Base-by-base conservation (phyloP, 2,888 invertebrate species). In the Heterodera filipjevi region DNA sequence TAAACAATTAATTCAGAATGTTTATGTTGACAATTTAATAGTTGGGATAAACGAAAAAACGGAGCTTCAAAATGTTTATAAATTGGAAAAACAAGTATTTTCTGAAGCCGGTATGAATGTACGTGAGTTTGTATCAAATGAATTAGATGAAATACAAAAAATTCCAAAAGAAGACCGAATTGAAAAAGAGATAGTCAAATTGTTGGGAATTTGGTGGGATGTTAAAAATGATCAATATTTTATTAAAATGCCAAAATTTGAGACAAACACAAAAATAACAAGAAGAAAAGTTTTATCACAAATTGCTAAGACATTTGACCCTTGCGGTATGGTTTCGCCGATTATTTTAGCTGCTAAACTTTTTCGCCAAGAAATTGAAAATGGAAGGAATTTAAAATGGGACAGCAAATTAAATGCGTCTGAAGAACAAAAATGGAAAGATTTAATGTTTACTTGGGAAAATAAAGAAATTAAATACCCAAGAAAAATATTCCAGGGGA, bases 21-120 rank as follows among this genome's bases (percentile, higher is more conserved):
- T 80, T 6, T 84, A 84, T 64, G 84, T 84, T 3, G 84, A 84
- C 75, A 83, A 83, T 35, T 39, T 83, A 0, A 3, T 84, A 6
- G 6, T 81, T 2, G 71, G 66, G 6, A 46, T 59, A 19, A 46
- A 76, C 3, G 44, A 19, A 1, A 30, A 30, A 6, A 53, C 59
- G n/a, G 81, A 79, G 71, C 78, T 80, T 12, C 16, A 35, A 39
- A 39, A 6, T 6, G 39, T 39, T 39, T 39, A 39, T 10, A 39
- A 39, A 39, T 6, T 39, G 39, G 22, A 2, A 6, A 85, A 85
- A 66, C 64, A 66, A n/a, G 44, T 81, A 8, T 83, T 83, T 66
- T 27, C 49, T 0, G 39, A 27, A 2, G 81, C 70, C 8, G 22
- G 49, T 12, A 83, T 83, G 83, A 81, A 80, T 71, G 59, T 83